Conservation (phyloP, 2,888 invertebrate genomes). For the Acleris emargana region DNA sequence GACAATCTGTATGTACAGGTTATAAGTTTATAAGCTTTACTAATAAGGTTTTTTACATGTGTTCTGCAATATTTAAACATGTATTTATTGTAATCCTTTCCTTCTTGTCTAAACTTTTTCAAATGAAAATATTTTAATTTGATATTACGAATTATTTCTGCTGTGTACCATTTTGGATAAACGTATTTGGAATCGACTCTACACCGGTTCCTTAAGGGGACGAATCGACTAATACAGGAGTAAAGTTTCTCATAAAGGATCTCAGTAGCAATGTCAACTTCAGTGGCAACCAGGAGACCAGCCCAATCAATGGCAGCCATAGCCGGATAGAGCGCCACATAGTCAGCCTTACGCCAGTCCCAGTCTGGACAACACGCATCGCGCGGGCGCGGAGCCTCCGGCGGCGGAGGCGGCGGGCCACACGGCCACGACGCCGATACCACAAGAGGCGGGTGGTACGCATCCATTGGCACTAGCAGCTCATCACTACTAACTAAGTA, state of each 20-base stretch:
- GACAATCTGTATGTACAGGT: no score
- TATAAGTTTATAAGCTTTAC: no score
- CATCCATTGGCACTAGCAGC: background rate
- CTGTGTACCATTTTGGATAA: conserved; percentile 14
- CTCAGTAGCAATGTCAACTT: no score
- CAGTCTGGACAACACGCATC: no score
- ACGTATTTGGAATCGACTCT: background rate
- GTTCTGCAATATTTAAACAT: background rate
- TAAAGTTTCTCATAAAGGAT: no score
- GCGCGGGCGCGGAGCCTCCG: no score
- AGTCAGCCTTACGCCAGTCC: no score
- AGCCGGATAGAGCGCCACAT: no score
- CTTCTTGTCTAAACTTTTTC: conserved; percentile 2
- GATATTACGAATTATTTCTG: conserved; percentile 9
- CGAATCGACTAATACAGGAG: conserved; percentile 1
- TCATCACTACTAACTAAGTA: background rate
- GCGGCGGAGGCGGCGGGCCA: no score
- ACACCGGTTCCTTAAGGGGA: conserved; percentile 3
- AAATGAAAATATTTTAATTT: conserved; percentile 9
- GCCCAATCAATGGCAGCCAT: no score
- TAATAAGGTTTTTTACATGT: background rate
- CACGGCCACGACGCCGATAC: background rate
- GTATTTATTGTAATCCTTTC: conserved; percentile 5
- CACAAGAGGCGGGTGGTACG: conserved; percentile 2
- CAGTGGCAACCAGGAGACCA: no score